Percentiles rank a stretch among this genome's conserved stretches.
Conservation (phyloP, 2,797 vertebrate species). For the Poecilia wingei region DNA sequence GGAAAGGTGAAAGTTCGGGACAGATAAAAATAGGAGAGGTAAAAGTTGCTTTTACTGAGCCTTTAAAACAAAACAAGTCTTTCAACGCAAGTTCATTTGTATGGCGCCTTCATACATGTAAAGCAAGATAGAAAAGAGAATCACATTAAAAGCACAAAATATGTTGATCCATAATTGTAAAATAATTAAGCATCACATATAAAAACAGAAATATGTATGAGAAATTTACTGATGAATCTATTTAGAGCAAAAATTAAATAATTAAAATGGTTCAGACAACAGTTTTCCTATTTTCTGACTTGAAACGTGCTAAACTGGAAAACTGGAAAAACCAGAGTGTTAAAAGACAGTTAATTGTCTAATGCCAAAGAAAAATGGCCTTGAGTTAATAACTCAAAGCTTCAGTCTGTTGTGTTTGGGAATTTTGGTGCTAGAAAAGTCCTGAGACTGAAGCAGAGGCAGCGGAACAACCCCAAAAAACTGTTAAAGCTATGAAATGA, state of each 20-base stretch:
- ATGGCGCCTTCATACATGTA: neutral
- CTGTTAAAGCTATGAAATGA: neutral
- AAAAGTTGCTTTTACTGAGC: neutral
- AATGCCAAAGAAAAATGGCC: neutral
- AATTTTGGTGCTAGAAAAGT: neutral
- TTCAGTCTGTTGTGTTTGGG: neutral
- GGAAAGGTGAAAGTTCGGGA: neutral
- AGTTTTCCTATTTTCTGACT: neutral
- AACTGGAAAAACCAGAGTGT: neutral
- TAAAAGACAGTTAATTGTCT: neutral
- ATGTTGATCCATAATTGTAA: neutral
- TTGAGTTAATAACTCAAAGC: neutral
- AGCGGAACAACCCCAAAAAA: neutral
- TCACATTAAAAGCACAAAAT: neutral
- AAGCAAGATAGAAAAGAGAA: neutral
- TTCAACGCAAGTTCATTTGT: neutral
- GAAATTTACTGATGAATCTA: neutral
- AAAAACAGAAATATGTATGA: neutral
- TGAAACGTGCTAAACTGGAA: neutral
- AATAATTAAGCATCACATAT: neutral
- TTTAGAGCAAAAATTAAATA: neutral
- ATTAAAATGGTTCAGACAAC: neutral
- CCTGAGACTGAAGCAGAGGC: neutral
- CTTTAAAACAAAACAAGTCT: neutral
- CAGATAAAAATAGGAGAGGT: too few species aligned